A percentile compares a stretch with the other conserved stretches of the same genome.
Evolutionary conservation across 2,113 vertebrate species (phyloP).

Genomic region (Onychorhynchus coronatus): DNA sequence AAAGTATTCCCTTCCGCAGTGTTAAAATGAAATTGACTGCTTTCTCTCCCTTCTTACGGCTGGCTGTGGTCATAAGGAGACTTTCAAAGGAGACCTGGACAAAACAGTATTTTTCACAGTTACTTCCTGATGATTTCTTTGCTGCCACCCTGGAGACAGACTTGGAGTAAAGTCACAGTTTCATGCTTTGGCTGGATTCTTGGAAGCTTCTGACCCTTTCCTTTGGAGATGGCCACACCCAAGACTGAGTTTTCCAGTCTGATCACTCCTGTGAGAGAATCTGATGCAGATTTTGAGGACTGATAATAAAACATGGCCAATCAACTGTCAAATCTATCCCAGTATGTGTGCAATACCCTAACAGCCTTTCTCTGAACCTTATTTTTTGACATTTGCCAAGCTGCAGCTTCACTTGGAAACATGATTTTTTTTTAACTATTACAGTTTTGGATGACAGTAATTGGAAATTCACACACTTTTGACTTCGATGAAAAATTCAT

Average conservation of each 20-base stretch:
- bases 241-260: neutral
- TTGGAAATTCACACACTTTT: neutral
- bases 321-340: neutral
- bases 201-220: neutral
- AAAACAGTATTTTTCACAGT: neutral
- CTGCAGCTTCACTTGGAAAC: neutral
- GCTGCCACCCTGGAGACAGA: neutral
- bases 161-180: neutral
- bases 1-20: neutral
- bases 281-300: neutral
- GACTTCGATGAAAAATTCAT: neutral
- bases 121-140: neutral
- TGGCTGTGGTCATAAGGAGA: neutral
- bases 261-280: neutral
- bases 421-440: neutral
- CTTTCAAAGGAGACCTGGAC: neutral
- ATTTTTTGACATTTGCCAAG: neutral
- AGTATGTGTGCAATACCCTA: accelerated
- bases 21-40: neutral
- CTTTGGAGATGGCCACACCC: neutral
- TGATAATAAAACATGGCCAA: neutral
- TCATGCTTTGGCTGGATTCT: neutral
- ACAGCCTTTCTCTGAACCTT: neutral
- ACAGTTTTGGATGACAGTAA: neutral
- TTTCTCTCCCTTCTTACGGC: neutral